Base-by-base conservation (phyloP, 1,140 invertebrate genomes). In the Neotoxoptera formosana region DNA sequence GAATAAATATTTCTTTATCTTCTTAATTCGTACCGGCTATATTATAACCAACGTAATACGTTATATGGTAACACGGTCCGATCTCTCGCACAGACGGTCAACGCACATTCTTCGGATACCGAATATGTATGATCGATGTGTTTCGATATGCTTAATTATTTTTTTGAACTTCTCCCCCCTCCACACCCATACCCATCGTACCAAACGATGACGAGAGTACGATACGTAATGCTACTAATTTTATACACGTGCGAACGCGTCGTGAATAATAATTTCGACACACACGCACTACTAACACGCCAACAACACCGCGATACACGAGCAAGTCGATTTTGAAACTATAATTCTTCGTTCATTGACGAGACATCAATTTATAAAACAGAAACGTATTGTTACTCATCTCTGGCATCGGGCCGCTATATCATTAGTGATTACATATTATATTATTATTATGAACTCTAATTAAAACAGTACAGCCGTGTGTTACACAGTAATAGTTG, bases 201-300 rank as follows among this genome's bases (percentile, higher is more conserved):
- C 14, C n/a, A n/a, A 76, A 76, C 7, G 30, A 67, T 67, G 60
- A 60, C 8, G 8, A 67, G 60, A 67, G 60, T n/a, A 67, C 30
- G 60, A n/a, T 76, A 76, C 60, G 60, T 34, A 76, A 76, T 76
- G 60, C 14, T 76, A 76, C 60, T 76, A 76, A 45, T 67, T 60
- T 67, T 67, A 53, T 67, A 41, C 41, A 67, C 23, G 53, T 91
- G 67, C 20, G n/a, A 48, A 48, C 47, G 34, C 45, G n/a, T 34
- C 67, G 21, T 81, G 90, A 91, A 91, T 83, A 83, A 91, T 83
- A 83, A 76, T 91, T 81, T 91, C 60, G 9, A 48, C 60, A 48
- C 51, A 25, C n/a, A 36, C 34, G 20, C 76, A 23, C n/a, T 36
- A 81, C 14, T 25, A 14, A 47, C 25, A 84, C 20, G 23, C 83